Conservation (phyloP, 1,140 invertebrate genomes). For the Drosophila navojoa region DNA sequence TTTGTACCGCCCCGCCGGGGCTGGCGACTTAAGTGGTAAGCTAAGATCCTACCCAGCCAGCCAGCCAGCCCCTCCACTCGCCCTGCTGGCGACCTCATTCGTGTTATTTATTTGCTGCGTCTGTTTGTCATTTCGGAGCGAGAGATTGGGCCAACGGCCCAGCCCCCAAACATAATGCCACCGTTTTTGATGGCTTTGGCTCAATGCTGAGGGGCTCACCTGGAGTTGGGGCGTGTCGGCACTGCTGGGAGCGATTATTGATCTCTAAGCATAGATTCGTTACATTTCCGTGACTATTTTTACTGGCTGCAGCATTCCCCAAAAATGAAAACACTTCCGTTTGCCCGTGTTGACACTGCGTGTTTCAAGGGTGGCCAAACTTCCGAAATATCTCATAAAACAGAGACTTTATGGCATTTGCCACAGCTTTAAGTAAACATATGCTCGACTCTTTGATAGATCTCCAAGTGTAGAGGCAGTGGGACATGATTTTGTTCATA, state of each 20-base stretch:
- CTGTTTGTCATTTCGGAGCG: conserved; percentile 74
- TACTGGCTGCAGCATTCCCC: conserved; percentile 1
- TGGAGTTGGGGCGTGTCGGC: conserved; percentile 4
- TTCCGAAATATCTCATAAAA: no score
- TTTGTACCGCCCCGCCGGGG: conserved; percentile 45
- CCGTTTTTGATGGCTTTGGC: conserved; percentile 53
- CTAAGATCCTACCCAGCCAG: conserved; percentile 28
- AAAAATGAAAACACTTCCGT: conserved; percentile 64
- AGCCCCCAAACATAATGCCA: not conserved
- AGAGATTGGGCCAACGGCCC: conserved; percentile 6
- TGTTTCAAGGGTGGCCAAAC: not conserved
- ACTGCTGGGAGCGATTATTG: conserved; percentile 62
- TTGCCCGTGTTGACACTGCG: conserved; percentile 69
- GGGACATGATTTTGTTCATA: no score
- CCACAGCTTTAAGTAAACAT: no score
- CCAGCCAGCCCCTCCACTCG: no score
- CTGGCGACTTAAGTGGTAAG: conserved; percentile 56
- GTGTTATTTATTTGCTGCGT: conserved; percentile 78
- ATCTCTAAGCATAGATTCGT: conserved; percentile 72
- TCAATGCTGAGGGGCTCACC: conserved; percentile 57
- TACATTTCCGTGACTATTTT: conserved; percentile 68
- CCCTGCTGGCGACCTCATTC: conserved; percentile 12
- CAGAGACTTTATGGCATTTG: no score
- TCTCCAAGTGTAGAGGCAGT: no score
- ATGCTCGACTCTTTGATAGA: no score